Conservation (phyloP, 2,888 invertebrate genomes). For the Octonoba sinensis region DNA sequence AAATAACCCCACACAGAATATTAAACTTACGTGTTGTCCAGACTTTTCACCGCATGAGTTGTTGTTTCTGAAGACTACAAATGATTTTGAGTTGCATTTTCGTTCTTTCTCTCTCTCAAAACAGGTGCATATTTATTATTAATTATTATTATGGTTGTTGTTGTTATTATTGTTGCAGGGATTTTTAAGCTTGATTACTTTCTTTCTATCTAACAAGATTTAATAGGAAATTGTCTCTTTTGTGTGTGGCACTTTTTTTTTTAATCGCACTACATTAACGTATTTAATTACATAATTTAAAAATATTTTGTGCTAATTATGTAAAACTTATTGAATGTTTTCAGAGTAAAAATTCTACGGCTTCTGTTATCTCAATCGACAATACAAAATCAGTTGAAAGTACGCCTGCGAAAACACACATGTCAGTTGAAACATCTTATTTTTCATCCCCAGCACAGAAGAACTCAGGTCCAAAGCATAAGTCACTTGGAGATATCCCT, state of each 20-base stretch:
- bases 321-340: not conserved
- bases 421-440: conserved; percentile 10
- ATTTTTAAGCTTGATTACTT: too few relatives aligned
- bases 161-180: too few relatives aligned
- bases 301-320: too few relatives aligned
- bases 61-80: conserved; percentile 29
- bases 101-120: conserved; percentile 38
- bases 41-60: conserved; percentile 23
- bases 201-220: too few relatives aligned
- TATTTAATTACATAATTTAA: too few relatives aligned
- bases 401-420: conserved; percentile 19
- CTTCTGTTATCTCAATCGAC: conserved; percentile 9
- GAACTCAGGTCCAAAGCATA: conserved; percentile 34
- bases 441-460: conserved; percentile 21
- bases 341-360: conserved; percentile 29
- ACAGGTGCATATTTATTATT: conserved; percentile 18
- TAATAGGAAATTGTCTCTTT: too few relatives aligned
- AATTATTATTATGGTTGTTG: not conserved
- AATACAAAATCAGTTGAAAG: conserved; percentile 7
- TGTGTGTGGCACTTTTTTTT: too few relatives aligned
- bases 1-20: conserved; percentile 18
- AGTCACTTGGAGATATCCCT: conserved; percentile 50
- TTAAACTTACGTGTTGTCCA: conserved; percentile 33
- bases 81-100: conserved; percentile 42
- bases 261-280: too few relatives aligned